phyloP scores from a whole-genome alignment of 2,113 vertebrate species.

The Sarotherodon lohbergeri region DNA sequence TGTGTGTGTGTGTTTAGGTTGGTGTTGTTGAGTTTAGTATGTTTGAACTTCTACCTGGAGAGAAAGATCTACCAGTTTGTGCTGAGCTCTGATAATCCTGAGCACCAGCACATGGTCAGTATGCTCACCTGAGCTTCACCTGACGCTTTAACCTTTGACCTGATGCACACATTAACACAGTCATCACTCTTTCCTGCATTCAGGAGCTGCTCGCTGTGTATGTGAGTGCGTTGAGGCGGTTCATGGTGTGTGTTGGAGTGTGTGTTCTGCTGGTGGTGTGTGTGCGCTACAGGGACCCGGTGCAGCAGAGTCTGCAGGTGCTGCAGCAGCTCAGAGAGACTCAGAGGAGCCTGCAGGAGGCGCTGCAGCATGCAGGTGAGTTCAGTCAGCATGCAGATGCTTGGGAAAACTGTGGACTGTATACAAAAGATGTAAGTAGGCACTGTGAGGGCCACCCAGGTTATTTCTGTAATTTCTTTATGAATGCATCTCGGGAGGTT shows the following conservation, averaged over 20 bases:
- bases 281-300: conserved; percentile 40
- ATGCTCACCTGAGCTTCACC: neutral
- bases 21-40: conserved; percentile 64
- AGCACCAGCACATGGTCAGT: conserved; percentile 71
- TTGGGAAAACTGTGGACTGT: neutral
- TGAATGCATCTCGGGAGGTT: neutral
- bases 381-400: neutral
- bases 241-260: conserved; percentile 6
- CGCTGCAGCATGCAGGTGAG: conserved; percentile 46
- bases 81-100: conserved; percentile 48
- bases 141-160: neutral
- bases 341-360: conserved; percentile 48
- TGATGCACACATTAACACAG: neutral
- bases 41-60: conserved; percentile 74
- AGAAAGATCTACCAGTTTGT: conserved; percentile 64
- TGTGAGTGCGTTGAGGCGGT: conserved; percentile 5
- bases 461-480: neutral
- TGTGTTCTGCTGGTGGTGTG: conserved; percentile 39
- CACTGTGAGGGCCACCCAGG: neutral
- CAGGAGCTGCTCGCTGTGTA: conserved; percentile 45
- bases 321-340: conserved; percentile 52
- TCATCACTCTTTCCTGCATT: neutral
- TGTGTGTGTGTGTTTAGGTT: conserved; percentile 50
- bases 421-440: neutral
- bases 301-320: conserved; percentile 52